Evolutionary conservation across 2,888 invertebrate species (phyloP), one percentile per base, ranked within the genome.

Genomic region (Caprella mutica): DNA sequence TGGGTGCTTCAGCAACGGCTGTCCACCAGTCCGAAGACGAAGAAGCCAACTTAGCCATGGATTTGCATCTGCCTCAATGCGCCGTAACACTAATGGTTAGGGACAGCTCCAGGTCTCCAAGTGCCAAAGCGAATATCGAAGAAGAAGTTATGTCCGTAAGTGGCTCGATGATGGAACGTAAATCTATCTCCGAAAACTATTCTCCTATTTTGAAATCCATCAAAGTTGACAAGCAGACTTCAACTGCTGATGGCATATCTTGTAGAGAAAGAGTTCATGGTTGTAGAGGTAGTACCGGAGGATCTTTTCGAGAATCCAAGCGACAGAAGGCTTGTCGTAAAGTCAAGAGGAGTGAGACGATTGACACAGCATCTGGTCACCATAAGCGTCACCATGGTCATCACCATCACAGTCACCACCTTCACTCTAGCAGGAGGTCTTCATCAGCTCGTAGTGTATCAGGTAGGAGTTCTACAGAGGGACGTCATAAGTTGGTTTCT

Each of bases 21-120:
- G 59, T 62, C 9, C 62, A 62, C n/a, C 50, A 55, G 12, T 33
- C 53, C 12, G 56, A 53, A 65, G 63, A 56, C 19, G 24, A 27
- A 21, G 83, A 84, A 70, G 81, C 80, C 2, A 86, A 85, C 1
- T 80, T 86, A 76, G 84, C 84, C 30, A 76, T 86, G 75, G 86
- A 86, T 71, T 73, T 86, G 62, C 85, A 86, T 71, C 77, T 80
- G 40, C 77, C 78, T 9, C 80, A 81, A 68, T 63, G 59, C 38
- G 78, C 80, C 12, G 77, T 81, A 21, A 81, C 74, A 21, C 69
- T 78, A 58, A 72, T 73, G 59, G 74, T 78, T 21, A 70, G 73
- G 72, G 81, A 73, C 74, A 78, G 67, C 74, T 78, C 40, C 71
- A 80, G 68, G 75, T 80, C 67, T 76, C 65, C 65, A 19, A 60